These are phyloP conservation scores for Orthonychiurus folsomi DNA, from an alignment of 2,888 invertebrate species.

Conservation along the genomic window DNA sequence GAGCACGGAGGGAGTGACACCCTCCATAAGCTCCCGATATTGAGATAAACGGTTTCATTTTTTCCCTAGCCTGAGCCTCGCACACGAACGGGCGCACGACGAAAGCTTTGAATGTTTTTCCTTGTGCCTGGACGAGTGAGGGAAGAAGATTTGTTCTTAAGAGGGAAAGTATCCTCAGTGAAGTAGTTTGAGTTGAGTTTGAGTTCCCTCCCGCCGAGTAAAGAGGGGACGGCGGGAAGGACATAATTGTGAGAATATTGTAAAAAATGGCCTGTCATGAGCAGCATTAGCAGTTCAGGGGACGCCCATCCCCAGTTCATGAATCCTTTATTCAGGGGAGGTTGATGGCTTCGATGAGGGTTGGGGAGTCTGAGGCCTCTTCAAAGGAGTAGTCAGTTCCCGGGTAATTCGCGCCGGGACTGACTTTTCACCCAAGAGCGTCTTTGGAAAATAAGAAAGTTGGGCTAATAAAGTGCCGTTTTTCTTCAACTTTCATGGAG, in stretches of 20 bases:
- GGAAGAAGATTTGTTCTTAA: not conserved
- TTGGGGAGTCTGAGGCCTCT: slow-evolving; percentile 15
- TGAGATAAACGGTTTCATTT: not conserved
- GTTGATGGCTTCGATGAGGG: slow-evolving; percentile 2
- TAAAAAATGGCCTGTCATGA: slow-evolving; percentile 39
- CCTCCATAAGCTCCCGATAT: not conserved
- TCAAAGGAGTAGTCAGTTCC: not conserved
- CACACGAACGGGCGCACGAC: too few relatives aligned
- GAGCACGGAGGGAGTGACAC: too few relatives aligned
- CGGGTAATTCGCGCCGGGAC: not conserved
- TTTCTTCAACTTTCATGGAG: not conserved
- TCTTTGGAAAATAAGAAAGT: not conserved
- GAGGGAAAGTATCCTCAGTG: not conserved
- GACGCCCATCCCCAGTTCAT: slow-evolving; percentile 37
- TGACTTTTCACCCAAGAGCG: slow-evolving; percentile 1
- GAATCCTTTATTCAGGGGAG: slow-evolving; percentile 34
- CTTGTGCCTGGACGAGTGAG: not conserved
- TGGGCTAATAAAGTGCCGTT: too few relatives aligned
- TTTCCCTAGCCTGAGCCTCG: not conserved
- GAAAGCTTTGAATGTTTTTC: not conserved
- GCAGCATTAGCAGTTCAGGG: slow-evolving; percentile 37
- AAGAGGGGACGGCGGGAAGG: not conserved
- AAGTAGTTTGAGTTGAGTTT: not conserved
- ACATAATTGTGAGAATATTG: slow-evolving; percentile 20
- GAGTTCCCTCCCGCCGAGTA: not conserved